A percentile compares a stretch with the other conserved stretches of the same genome.
Evolutionary conservation across 2,797 vertebrate species (phyloP).

Genomic region (Coreius guichenoti): DNA sequence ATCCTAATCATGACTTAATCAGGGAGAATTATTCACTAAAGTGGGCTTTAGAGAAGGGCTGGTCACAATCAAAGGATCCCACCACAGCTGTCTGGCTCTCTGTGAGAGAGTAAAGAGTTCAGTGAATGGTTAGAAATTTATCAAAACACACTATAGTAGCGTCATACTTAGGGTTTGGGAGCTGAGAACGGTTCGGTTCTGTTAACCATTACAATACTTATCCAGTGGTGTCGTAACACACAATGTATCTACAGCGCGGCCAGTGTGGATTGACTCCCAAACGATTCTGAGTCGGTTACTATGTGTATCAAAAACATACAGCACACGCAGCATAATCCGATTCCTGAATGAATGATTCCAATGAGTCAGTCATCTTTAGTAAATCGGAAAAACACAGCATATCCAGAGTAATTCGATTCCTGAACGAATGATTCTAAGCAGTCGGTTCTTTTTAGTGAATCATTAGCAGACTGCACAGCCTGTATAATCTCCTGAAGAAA

Average conservation of each 20-base stretch:
- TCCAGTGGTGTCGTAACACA: background rate
- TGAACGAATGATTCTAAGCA: background rate
- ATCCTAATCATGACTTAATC: slow-evolving; percentile 60
- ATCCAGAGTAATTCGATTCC: background rate
- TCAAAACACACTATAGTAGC: background rate
- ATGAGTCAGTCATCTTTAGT: background rate
- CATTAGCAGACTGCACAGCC: background rate
- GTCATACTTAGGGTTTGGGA: background rate
- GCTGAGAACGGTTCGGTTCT: background rate
- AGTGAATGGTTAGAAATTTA: background rate
- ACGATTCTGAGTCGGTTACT: background rate
- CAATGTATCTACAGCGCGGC: background rate
- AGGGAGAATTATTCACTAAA: slow-evolving; percentile 47
- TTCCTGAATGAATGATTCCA: background rate
- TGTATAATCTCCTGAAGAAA: background rate
- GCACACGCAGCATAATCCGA: background rate
- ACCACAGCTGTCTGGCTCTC: background rate
- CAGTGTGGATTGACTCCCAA: background rate
- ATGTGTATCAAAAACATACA: background rate
- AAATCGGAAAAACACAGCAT: background rate
- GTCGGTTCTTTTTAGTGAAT: background rate
- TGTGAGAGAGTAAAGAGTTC: slow-evolving; percentile 19
- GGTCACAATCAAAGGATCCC: slow-evolving; percentile 23
- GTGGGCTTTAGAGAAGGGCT: slow-evolving; percentile 23
- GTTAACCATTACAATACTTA: background rate